Evolutionary conservation across 1,140 invertebrate genomes (phyloP).

Genomic region (Drosophila obscura): DNA sequence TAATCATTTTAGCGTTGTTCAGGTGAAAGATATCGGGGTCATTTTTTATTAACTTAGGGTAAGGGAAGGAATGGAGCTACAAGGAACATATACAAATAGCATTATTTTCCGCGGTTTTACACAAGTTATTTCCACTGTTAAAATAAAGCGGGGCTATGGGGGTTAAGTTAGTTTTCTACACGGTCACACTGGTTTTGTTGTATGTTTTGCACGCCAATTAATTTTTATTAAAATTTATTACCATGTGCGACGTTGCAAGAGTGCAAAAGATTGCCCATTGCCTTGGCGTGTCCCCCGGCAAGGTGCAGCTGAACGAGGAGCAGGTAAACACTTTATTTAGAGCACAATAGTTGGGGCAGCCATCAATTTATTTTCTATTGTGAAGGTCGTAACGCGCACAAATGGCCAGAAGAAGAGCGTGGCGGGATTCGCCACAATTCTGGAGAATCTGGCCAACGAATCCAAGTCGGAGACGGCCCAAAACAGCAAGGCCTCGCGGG

Average conservation of each 20-base stretch:
- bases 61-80: no score
- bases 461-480: conserved; percentile 83
- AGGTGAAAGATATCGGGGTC: no score
- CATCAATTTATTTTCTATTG: conserved; percentile 56
- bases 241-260: conserved; percentile 79
- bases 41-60: no score
- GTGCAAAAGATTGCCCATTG: conserved; percentile 79
- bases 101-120: no score
- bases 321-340: conserved; percentile 46
- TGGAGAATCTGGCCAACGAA: conserved; percentile 83
- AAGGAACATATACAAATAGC: no score
- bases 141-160: no score
- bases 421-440: conserved; percentile 85
- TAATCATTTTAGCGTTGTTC: no score
- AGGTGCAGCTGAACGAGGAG: conserved; percentile 69
- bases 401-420: conserved; percentile 72
- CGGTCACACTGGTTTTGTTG: no score
- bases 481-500: conserved; percentile 60
- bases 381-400: conserved; percentile 77
- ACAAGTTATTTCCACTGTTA: no score
- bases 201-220: neutral
- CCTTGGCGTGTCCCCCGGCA: conserved; percentile 62
- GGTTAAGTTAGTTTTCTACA: no score
- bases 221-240: conserved; percentile 16
- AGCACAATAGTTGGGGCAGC: neutral